Evolutionary conservation across 2,113 vertebrate species (phyloP).

Genomic region (Campylorhamphus procurvoides): DNA sequence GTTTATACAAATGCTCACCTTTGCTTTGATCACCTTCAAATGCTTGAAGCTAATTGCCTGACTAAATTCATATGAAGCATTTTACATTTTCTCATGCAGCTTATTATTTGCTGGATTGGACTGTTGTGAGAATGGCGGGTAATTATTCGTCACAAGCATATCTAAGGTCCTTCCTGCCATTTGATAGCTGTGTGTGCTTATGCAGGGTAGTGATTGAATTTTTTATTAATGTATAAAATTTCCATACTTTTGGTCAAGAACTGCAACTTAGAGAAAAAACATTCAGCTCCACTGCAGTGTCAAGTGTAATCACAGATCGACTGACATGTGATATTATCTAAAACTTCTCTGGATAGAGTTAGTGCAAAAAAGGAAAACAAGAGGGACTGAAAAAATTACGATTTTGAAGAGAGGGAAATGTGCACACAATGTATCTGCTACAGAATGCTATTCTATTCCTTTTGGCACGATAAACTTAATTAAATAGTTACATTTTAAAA

Average conservation of each 20-base stretch:
- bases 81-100: background rate
- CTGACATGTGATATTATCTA: background rate
- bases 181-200: background rate
- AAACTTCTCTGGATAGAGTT: background rate
- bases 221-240: background rate
- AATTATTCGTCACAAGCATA: background rate
- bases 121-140: background rate
- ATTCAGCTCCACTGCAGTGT: background rate
- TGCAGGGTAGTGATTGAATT: rapidly evolving
- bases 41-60: background rate
- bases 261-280: background rate
- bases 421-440: background rate
- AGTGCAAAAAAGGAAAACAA: background rate
- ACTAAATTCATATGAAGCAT: background rate
- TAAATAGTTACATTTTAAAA: constrained; percentile 50
- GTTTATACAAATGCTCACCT: background rate
- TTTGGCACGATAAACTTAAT: background rate
- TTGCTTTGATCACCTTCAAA: background rate
- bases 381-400: background rate
- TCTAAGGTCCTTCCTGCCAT: background rate
- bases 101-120: background rate
- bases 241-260: background rate
- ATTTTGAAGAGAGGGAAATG: background rate
- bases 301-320: rapidly evolving
- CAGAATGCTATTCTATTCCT: background rate